A percentile compares a stretch with the other conserved stretches of the same genome.
phyloP scores from a whole-genome alignment of 2,888 invertebrate genomes.

The Sinotaia quadrata region DNA sequence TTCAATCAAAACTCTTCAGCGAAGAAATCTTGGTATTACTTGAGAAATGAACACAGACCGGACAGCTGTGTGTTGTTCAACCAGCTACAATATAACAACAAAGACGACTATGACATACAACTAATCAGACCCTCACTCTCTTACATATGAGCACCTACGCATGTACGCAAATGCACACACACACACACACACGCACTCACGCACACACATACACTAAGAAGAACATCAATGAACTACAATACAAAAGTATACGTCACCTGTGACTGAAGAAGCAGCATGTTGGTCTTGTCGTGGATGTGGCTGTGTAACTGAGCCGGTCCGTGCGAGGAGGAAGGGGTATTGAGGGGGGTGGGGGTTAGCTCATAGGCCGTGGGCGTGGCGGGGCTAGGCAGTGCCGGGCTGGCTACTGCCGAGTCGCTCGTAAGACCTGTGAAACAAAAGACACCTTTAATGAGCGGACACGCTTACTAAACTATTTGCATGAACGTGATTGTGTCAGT shows the following conservation, averaged over 20 bases:
- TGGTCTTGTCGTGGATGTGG: slow-evolving; percentile 44
- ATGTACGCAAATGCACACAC: background rate
- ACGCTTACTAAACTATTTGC: no score
- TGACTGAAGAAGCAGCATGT: slow-evolving; percentile 61
- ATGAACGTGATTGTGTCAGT: no score
- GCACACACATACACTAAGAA: background rate
- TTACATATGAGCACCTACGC: no score
- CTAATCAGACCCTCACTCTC: no score
- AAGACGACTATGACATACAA: no score
- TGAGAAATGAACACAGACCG: no score
- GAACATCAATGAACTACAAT: background rate
- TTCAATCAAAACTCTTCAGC: no score
- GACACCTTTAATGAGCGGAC: background rate
- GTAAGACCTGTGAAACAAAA: slow-evolving; percentile 39
- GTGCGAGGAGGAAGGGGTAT: slow-evolving; percentile 33
- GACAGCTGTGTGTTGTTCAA: no score
- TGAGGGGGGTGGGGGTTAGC: slow-evolving; percentile 34
- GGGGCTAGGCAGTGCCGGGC: slow-evolving; percentile 41
- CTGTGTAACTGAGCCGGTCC: slow-evolving; percentile 25
- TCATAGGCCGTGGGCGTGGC: slow-evolving; percentile 37
- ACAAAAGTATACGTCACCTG: slow-evolving; percentile 45
- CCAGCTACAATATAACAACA: no score
- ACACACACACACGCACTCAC: background rate
- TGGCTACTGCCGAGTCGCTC: slow-evolving; percentile 36
- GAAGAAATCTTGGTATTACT: no score